Evolutionary conservation across 2,797 vertebrate species (phyloP), one percentile per base, ranked within the genome.

Genomic region (Taenioides sp.): DNA sequence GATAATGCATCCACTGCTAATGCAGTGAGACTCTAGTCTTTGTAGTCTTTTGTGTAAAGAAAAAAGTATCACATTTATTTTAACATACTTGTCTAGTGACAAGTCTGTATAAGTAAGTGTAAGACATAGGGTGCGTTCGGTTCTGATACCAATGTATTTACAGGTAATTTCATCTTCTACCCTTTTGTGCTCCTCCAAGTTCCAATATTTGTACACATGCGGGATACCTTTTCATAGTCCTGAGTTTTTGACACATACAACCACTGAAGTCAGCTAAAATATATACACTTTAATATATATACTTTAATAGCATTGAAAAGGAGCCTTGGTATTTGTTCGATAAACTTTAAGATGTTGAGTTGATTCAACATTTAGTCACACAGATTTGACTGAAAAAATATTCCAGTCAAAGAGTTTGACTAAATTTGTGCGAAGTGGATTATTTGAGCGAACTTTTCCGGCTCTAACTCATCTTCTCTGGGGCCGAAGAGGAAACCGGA

Each of bases 401-500:
- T 66, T 12, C 25, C 64, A 25, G 14, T 28, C 23, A 20, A 22
- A 23, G 12, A 25, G 27, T 63, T 37, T 52, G 23, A 23, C 10
- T n/a, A 23, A 14, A 63, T 63, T 22, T 65, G 23, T 52, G 23
- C 12, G 64, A 28, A 28, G 64, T 50, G 64, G 47, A 66, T 28
- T 25, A 47, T 40, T 65, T 47, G n/a, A 47, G 22, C 37, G 52
- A 66, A 66, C 25, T 28, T 50, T 28, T 1, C 23, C 17, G 18
- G 16, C 22, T 25, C 63, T 65, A 20, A 50, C 27, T 50, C 43
- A 43, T 43, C 40, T 11, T 43, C 40, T 43, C 11, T n/a, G 18
- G 10, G 20, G 50, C 50, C 4, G 20, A 5, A 63, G 20, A 62
- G 57, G 25, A 18, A 47, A 64, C 23, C 7, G 6, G 17, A 27